Evolutionary conservation across 2,113 vertebrate genomes (phyloP).

Genomic region (Poicephalus gulielmi): DNA sequence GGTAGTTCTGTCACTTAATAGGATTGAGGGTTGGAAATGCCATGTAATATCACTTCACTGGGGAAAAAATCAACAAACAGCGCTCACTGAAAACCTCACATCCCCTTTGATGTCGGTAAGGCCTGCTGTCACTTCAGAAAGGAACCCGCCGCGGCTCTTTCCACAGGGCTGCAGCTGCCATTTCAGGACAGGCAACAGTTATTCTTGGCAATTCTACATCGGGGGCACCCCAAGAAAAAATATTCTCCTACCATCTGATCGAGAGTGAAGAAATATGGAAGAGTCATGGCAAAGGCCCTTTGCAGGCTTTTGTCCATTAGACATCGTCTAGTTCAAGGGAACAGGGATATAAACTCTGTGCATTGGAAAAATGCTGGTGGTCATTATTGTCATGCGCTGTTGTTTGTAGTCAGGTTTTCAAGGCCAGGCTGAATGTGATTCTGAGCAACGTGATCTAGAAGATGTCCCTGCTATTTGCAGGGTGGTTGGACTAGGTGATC

Average conservation of each 20-base stretch:
- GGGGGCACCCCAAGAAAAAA: not conserved
- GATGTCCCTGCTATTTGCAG: not conserved
- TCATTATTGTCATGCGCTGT: not conserved
- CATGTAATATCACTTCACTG: slow-evolving; percentile 68
- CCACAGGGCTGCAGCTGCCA: slow-evolving; percentile 26
- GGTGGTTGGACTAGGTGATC: not conserved
- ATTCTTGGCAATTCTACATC: slow-evolving; percentile 46
- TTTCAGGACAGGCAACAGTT: slow-evolving; percentile 33
- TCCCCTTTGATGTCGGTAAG: slow-evolving; percentile 33
- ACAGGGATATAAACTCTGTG: not conserved
- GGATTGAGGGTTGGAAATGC: slow-evolving; percentile 69
- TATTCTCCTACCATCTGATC: not conserved
- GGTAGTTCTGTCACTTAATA: slow-evolving; percentile 68
- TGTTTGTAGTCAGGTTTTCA: not conserved
- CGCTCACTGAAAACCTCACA: not conserved
- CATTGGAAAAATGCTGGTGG: not conserved
- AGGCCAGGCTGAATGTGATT: not conserved
- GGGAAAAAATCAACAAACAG: slow-evolving; percentile 67
- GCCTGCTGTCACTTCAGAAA: slow-evolving; percentile 49
- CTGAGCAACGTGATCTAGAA: not conserved
- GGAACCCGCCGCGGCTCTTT: slow-evolving; percentile 30
- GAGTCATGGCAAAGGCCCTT: not conserved
- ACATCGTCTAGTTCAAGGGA: not conserved
- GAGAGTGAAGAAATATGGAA: not conserved
- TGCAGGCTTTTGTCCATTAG: not conserved